Evolutionary conservation across 2,888 invertebrate species (phyloP).

Genomic region (Bellardia bayeri): DNA sequence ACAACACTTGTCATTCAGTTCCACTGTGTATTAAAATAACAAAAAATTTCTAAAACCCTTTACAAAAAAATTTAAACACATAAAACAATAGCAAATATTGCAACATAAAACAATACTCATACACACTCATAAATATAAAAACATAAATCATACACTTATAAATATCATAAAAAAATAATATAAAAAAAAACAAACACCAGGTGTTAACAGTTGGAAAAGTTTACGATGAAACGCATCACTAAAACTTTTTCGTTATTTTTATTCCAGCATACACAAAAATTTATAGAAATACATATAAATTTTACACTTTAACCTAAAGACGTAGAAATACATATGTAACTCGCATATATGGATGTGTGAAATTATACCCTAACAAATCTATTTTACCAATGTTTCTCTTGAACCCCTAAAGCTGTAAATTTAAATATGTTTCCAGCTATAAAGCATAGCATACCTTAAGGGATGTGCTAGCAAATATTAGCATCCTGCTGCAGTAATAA

Average conservation of each 20-base stretch:
- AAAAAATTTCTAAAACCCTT: too few species aligned
- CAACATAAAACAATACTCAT: background rate
- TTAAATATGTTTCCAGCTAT: background rate
- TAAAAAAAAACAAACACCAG: background rate
- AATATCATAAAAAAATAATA: background rate
- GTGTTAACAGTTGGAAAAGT: background rate
- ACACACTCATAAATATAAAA: background rate
- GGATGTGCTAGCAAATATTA: too few species aligned
- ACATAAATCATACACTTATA: background rate
- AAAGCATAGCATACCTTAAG: background rate
- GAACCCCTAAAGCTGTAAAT: background rate
- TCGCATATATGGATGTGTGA: too few species aligned
- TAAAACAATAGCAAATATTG: background rate
- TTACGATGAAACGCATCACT: background rate
- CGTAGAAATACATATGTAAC: too few species aligned
- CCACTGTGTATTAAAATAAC: too few species aligned
- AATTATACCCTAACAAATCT: too few species aligned
- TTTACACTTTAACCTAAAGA: too few species aligned
- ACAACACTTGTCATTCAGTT: too few species aligned
- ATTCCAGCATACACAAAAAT: conserved; percentile 1
- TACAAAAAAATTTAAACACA: background rate
- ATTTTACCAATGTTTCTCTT: too few species aligned
- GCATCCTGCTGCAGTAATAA: too few species aligned
- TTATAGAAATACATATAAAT: background rate
- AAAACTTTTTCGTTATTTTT: background rate